phyloP scores from a whole-genome alignment of 2,113 vertebrate species.

The Siniperca knerii region DNA sequence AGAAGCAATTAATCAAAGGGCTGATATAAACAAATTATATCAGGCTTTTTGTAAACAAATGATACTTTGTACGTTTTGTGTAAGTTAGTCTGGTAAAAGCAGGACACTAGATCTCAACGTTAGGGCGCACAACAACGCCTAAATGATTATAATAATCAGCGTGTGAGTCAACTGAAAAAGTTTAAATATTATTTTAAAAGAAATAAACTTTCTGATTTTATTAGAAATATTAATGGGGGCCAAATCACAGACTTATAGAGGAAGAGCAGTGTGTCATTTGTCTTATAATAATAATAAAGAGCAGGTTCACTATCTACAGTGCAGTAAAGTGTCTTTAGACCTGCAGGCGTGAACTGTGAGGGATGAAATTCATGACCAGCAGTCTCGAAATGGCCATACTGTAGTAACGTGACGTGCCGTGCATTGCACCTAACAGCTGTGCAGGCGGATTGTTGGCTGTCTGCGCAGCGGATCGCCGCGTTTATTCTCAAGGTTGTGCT shows the following conservation, averaged over 20 bases:
- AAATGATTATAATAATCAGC: background rate
- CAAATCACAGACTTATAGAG: background rate
- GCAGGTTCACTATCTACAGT: constrained; percentile 16
- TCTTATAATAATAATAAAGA: background rate
- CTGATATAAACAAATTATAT: background rate
- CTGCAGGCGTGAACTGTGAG: constrained; percentile 70
- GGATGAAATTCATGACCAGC: constrained; percentile 74
- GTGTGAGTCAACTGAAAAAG: background rate
- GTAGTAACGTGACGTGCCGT: constrained; percentile 73
- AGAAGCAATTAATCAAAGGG: background rate
- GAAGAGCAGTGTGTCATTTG: background rate
- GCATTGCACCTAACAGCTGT: constrained; percentile 71
- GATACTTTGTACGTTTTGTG: background rate
- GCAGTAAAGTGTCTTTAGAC: constrained; percentile 29
- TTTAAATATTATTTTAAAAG: background rate
- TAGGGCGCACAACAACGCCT: background rate
- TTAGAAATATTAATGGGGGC: background rate
- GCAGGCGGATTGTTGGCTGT: constrained; percentile 61
- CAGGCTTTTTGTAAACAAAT: background rate
- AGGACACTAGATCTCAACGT: background rate
- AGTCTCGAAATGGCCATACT: constrained; percentile 74
- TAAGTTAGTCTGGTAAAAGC: background rate
- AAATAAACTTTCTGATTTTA: background rate
- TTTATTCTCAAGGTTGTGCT: constrained; percentile 68
- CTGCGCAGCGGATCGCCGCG: constrained; percentile 43